phyloP scores from a whole-genome alignment of 1,140 invertebrate species.

The Scaptomyza montana region DNA sequence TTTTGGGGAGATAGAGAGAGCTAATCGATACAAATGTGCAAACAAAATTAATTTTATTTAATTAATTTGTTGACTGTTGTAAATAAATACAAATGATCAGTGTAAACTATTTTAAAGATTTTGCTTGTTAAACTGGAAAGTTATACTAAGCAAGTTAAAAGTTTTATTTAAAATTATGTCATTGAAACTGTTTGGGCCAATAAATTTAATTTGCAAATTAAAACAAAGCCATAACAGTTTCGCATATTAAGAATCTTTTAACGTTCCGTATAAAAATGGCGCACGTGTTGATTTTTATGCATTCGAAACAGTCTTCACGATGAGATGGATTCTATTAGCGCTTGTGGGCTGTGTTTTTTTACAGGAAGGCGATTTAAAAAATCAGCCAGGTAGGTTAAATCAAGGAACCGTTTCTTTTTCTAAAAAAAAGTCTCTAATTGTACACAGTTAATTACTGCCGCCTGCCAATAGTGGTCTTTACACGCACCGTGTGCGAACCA shows the following conservation, averaged over 20 bases:
- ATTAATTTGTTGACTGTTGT: background rate
- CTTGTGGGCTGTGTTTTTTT: background rate
- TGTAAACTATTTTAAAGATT: constrained; percentile 2
- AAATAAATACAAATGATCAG: constrained; percentile 3
- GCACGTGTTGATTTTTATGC: background rate
- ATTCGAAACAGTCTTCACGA: background rate
- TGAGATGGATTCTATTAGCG: constrained; percentile 3
- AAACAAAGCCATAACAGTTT: background rate
- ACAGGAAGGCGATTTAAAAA: background rate
- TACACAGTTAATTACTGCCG: too few relatives aligned
- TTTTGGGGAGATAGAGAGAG: constrained; percentile 1
- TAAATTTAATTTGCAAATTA: too few relatives aligned
- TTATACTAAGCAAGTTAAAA: too few relatives aligned
- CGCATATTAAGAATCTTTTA: background rate
- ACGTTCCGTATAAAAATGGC: too few relatives aligned
- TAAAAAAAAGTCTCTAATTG: too few relatives aligned
- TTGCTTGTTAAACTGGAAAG: background rate
- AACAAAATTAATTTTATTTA: too few relatives aligned
- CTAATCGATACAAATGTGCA: constrained; percentile 6
- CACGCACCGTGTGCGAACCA: constrained; percentile 24
- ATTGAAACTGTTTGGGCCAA: background rate
- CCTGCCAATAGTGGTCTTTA: background rate
- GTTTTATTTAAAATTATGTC: too few relatives aligned
- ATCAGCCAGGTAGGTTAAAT: background rate
- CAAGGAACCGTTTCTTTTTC: background rate